A percentile compares a stretch with the other conserved stretches of the same genome.
Evolutionary conservation across 2,888 invertebrate genomes (phyloP).

Genomic region (Drosophila anomelani): DNA sequence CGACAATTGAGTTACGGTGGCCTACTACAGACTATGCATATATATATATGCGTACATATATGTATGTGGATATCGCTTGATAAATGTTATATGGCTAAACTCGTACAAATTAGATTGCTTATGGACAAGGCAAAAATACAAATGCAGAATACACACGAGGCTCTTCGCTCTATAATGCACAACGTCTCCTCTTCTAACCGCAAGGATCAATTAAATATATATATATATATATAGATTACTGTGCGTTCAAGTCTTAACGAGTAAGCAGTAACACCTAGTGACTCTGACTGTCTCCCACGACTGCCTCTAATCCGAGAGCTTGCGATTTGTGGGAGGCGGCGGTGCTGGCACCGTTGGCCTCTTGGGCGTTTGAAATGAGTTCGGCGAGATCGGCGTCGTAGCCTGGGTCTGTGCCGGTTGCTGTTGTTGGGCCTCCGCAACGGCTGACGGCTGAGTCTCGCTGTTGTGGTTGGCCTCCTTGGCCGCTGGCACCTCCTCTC

Average conservation of each 20-base stretch:
- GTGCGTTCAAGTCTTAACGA: slow-evolving; percentile 61
- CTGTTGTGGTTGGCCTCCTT: slow-evolving; percentile 60
- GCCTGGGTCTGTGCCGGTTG: slow-evolving; percentile 57
- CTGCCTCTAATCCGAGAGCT: slow-evolving; percentile 67
- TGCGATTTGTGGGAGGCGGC: slow-evolving; percentile 79
- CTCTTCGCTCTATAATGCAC: slow-evolving; percentile 44
- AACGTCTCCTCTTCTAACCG: slow-evolving; percentile 12
- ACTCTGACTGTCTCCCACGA: slow-evolving; percentile 28
- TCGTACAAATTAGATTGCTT: slow-evolving; percentile 66
- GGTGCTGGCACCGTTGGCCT: slow-evolving; percentile 83
- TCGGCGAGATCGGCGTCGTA: slow-evolving; percentile 80
- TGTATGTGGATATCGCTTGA: slow-evolving; percentile 49
- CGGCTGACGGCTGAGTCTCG: slow-evolving; percentile 45
- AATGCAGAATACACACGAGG: slow-evolving; percentile 70
- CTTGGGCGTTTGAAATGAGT: slow-evolving; percentile 80
- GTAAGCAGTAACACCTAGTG: slow-evolving; percentile 56
- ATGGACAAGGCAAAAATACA: slow-evolving; percentile 74
- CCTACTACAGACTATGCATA: slow-evolving; percentile 63
- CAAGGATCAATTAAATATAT: slow-evolving; percentile 31
- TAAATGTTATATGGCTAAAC: slow-evolving; percentile 70
- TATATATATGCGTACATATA: slow-evolving; percentile 3
- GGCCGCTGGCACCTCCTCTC: slow-evolving; percentile 43
- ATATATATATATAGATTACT: slow-evolving; percentile 55
- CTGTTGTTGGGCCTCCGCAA: slow-evolving; percentile 43
- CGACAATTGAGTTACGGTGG: slow-evolving; percentile 64